Evolutionary conservation across 2,888 invertebrate species (phyloP).

Genomic region (Acleris holmiana): DNA sequence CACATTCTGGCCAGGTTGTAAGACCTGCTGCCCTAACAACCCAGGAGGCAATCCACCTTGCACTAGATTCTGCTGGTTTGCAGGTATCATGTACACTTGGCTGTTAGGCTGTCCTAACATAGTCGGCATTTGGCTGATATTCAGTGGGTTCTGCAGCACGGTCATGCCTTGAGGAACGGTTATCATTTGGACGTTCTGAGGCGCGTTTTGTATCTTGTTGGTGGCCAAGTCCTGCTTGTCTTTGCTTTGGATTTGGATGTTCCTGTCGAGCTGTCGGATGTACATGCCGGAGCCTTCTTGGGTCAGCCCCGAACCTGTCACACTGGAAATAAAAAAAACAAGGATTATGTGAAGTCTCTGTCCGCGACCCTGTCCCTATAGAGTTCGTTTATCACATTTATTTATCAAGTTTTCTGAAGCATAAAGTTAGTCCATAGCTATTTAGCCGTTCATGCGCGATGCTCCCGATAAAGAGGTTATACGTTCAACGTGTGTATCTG

Average conservation of each 20-base stretch:
- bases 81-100: constrained; percentile 79
- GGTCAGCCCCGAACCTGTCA: constrained; percentile 63
- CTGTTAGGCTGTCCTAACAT: constrained; percentile 73
- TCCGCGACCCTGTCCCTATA: not conserved
- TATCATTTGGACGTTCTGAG: constrained; percentile 79
- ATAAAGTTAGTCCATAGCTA: too few relatives aligned
- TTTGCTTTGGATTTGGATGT: constrained; percentile 75
- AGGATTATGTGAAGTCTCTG: not conserved
- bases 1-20: constrained; percentile 74
- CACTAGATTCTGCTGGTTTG: constrained; percentile 70
- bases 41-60: constrained; percentile 67
- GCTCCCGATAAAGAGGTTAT: too few relatives aligned
- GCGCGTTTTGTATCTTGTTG: constrained; percentile 66
- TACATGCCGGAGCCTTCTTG: constrained; percentile 77
- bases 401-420: too few relatives aligned
- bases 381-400: too few relatives aligned
- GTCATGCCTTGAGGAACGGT: constrained; percentile 79
- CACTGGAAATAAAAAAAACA: constrained; percentile 52
- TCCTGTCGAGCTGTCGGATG: constrained; percentile 75
- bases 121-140: constrained; percentile 71
- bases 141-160: constrained; percentile 73
- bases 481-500: too few relatives aligned
- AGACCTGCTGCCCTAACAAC: constrained; percentile 67
- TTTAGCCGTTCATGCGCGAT: too few relatives aligned
- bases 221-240: constrained; percentile 69